Percentiles rank a stretch among this genome's conserved stretches.
phyloP scores from a whole-genome alignment of 2,797 vertebrate species.

The Dallia pectoralis region DNA sequence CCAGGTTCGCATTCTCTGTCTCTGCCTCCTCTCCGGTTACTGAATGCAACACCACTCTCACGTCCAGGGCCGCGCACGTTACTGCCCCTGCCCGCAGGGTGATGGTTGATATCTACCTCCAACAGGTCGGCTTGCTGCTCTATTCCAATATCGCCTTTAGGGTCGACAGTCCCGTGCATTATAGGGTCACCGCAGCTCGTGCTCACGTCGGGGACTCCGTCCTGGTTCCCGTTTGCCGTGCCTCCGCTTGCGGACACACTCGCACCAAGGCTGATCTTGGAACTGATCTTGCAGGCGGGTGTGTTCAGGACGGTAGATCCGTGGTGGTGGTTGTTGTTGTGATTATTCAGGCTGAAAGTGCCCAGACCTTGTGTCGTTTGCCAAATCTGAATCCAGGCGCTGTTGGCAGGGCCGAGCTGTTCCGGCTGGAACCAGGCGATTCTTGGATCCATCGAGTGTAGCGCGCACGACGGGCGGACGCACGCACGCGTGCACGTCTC shows the following conservation, averaged over 20 bases:
- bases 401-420: constrained; percentile 7
- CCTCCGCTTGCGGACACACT: not conserved
- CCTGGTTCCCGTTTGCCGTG: not conserved
- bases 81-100: not conserved
- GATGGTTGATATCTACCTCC: not conserved
- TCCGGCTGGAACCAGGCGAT: constrained; percentile 4
- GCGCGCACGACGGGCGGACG: not conserved
- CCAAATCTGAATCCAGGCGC: not conserved
- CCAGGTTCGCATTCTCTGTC: constrained; percentile 83
- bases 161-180: not conserved
- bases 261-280: not conserved
- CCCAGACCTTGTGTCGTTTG: not conserved
- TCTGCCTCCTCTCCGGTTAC: constrained; percentile 71
- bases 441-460: constrained; percentile 8
- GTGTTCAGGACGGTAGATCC: not conserved
- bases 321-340: not conserved
- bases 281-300: not conserved
- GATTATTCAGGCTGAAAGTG: not conserved
- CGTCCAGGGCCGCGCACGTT: not conserved
- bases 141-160: not conserved
- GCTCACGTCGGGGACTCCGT: constrained; percentile 3
- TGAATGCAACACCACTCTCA: not conserved
- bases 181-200: constrained; percentile 65
- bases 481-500: not conserved
- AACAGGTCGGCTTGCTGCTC: not conserved